Evolutionary conservation across 2,797 vertebrate genomes (phyloP).

Genomic region (Anguilla marmorata): DNA sequence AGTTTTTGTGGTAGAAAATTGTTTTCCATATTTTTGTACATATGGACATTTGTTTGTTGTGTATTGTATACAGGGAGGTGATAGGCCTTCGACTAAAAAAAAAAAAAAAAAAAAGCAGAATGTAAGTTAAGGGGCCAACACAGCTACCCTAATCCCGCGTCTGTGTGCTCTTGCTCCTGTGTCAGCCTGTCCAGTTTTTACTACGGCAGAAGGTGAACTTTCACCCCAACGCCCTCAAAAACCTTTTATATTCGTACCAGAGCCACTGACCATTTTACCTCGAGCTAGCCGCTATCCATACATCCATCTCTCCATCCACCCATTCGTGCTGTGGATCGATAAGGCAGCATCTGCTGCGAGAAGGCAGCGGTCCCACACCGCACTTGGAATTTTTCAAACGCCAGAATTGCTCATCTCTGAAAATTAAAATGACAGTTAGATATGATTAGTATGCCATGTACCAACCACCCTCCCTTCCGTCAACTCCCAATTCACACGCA

Average conservation of each 20-base stretch:
- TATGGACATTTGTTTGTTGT: not conserved
- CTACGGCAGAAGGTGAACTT: slow-evolving; percentile 72
- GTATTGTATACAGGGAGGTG: not conserved
- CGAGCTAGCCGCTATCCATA: slow-evolving; percentile 62
- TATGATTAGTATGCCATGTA: slow-evolving; percentile 68
- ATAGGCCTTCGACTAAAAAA: not conserved
- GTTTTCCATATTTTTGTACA: not conserved
- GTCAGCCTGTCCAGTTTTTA: slow-evolving; percentile 59
- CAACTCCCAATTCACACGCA: slow-evolving; percentile 24
- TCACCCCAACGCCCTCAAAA: slow-evolving; percentile 66
- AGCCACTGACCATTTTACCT: slow-evolving; percentile 71
- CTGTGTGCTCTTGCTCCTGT: slow-evolving; percentile 42
- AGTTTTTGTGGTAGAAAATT: not conserved
- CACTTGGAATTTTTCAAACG: slow-evolving; percentile 62
- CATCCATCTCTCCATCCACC: slow-evolving; percentile 58
- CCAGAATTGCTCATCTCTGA: slow-evolving; percentile 74
- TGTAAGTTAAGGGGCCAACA: slow-evolving; percentile 19
- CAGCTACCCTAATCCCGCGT: not conserved
- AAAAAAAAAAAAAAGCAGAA: not conserved
- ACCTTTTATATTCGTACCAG: slow-evolving; percentile 57
- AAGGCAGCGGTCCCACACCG: slow-evolving; percentile 72
- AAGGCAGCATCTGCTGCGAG: slow-evolving; percentile 78
- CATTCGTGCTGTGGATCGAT: slow-evolving; percentile 70
- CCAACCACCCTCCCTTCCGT: slow-evolving; percentile 33
- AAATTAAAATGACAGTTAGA: slow-evolving; percentile 76